Evolutionary conservation across 2,888 invertebrate genomes (phyloP), one percentile per base, ranked within the genome.

Genomic region (Saturnia japonica): DNA sequence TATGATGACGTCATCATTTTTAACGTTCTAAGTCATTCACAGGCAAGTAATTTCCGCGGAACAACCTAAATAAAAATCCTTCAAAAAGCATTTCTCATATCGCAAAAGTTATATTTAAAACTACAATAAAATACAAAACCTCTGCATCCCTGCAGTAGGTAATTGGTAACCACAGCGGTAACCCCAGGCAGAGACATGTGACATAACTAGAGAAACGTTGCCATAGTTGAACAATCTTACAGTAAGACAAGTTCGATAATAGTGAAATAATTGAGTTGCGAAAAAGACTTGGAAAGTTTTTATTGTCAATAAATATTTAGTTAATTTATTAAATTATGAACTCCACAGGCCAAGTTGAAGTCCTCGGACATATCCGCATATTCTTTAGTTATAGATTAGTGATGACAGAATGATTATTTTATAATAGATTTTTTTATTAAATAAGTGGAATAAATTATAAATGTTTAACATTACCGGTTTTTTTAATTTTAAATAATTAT

Each of bases 101-200:
- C 45, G 42, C 68, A 68, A 62, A 28, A 66, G 67, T 62, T 68
- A 64, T 64, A 73, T 73, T 70, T 68, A 40, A 34, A 68, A 57
- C 42, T 42, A 8, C 14, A 28, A 68, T 57, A 42, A 68, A 34
- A 42, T 16, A 25, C 7, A 42, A 19, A 22, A 68, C 43, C 67
- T n/a, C 9, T 28, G 45, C 22, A 14, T 40, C 22, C 40, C 40
- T 66, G 40, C 43, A n/a, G 8, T 12, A 22, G n/a, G n/a, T n/a
- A n/a, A 57, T 57, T 9, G 11, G 22, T 25, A 57, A 25, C 16
- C n/a, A n/a, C n/a, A n/a, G n/a, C n/a, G n/a, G n/a, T n/a, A n/a
- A n/a, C 14, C 57, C 25, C 25, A 25, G 25, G 25, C 25, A 12
- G 57, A 25, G 25, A 25, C 57, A 57, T 14, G 57, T 3, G 7